A percentile compares a stretch with the other conserved stretches of the same genome.
These are phyloP conservation scores for Eonycteris spelaea DNA, from an alignment of 2,113 vertebrate species.

Conservation along the genomic window DNA sequence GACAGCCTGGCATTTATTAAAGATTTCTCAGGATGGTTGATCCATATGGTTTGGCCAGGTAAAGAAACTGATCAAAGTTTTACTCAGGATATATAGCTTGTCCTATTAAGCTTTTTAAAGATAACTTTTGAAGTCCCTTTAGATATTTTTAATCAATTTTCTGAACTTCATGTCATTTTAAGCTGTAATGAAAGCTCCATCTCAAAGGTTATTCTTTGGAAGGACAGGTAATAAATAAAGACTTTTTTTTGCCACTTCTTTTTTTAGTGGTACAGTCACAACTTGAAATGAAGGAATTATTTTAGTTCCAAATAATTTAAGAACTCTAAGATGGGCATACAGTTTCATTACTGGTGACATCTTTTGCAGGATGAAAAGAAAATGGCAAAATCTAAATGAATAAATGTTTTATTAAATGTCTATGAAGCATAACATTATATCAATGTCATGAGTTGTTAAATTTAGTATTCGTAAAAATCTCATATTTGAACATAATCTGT, in stretches of 20 bases:
- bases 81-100: background rate
- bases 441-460: conserved; percentile 29
- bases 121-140: background rate
- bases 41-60: background rate
- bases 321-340: background rate
- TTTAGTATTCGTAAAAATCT: conserved; percentile 24
- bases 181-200: background rate
- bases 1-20: background rate
- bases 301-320: background rate
- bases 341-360: background rate
- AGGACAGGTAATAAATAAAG: background rate
- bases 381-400: too few species aligned
- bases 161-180: background rate
- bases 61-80: background rate
- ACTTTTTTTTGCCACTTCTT: background rate
- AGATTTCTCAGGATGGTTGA: background rate
- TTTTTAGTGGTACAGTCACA: background rate
- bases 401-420: conserved; percentile 26
- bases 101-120: background rate
- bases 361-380: background rate
- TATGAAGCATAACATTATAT: conserved; percentile 11
- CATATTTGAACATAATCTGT: conserved; percentile 32
- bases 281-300: background rate
- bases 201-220: background rate
- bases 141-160: conserved; percentile 24